Evolutionary conservation across 2,888 invertebrate genomes (phyloP).

Genomic region (Volucella inanis): DNA sequence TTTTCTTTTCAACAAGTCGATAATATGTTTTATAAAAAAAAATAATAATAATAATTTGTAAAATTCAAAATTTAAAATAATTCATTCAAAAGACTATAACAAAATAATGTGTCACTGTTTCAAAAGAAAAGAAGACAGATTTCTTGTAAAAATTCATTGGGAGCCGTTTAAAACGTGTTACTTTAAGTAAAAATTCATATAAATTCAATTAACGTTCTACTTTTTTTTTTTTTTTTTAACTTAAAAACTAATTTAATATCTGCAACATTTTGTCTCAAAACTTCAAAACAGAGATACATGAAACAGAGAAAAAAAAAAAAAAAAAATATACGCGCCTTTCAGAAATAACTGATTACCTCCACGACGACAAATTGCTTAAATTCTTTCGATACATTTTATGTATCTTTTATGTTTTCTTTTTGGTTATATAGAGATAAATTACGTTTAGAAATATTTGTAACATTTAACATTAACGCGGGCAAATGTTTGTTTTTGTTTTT

Average conservation of each 20-base stretch:
- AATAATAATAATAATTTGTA: constrained; percentile 17
- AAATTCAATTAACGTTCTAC: constrained; percentile 28
- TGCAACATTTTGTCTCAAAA: constrained; percentile 62
- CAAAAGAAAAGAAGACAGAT: constrained; percentile 11
- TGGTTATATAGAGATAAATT: constrained; percentile 53
- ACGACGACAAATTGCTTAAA: constrained; percentile 10
- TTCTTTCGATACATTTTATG: constrained; percentile 64
- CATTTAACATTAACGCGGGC: constrained; percentile 70
- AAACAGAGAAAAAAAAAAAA: constrained; percentile 42
- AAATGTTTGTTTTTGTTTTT: constrained; percentile 45
- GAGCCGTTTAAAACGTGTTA: constrained; percentile 4
- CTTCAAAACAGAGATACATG: constrained; percentile 63
- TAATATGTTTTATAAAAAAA: constrained; percentile 50
- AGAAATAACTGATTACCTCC: constrained; percentile 46
- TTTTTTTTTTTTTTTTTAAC: constrained; percentile 45
- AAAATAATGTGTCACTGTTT: constrained; percentile 39
- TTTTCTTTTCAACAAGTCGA: constrained; percentile 64
- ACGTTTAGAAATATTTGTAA: constrained; percentile 64
- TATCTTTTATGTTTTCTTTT: constrained; percentile 37
- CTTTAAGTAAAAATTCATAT: constrained; percentile 45
- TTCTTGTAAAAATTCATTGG: constrained; percentile 30
- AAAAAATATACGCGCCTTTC: constrained; percentile 17
- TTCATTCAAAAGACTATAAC: constrained; percentile 41
- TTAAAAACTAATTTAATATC: constrained; percentile 50
- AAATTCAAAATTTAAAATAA: constrained; percentile 43